Evolutionary conservation across 2,113 vertebrate genomes (phyloP), one percentile per base, ranked within the genome.

Genomic region (Cichladusa arquata): DNA sequence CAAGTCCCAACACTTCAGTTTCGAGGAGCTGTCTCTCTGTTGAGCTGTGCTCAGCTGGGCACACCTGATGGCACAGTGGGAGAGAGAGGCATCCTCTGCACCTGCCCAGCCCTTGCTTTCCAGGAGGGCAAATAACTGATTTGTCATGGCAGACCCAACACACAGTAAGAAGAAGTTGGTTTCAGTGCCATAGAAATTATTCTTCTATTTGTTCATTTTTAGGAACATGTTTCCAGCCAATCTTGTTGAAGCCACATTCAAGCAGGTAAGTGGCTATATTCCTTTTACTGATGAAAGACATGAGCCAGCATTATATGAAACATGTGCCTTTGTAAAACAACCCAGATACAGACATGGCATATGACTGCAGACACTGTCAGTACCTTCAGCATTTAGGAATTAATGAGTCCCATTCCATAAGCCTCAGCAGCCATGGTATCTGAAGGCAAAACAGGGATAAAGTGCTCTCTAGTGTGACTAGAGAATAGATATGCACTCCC

Each of bases 221-320:
- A 99, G 99, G 97, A 99, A 99, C 97, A 99, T 99, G 99, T 99
- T 99, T 93, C 99, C 99, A 81, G 98, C 99, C 94, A 99, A 99
- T 96, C 97, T 99, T 96, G 98, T 99, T 85, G 99, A 99, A 97
- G 99, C 99, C 71, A 99, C 99, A 36, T 99, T 99, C 98, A 99
- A 99, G 95, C 99, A 99, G 98, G 99, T 99, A 84, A 98, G 98
- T 94, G 12, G 51, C 42, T 54, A 33, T 28, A 72, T 86, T 77
- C 51, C 54, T 92, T 42, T 74, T 91, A 70, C 23, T 82, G 67
- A 51, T 73, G 44, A 44, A 79, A 88, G 26, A 80, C 34, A 64
- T 51, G 51, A 93, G 31, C 45, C 53, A 79, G 38, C 45, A 47
- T 79, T 31, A 44, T 3, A n/a, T 61, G 71, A 69, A 76, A 79